phyloP scores from a whole-genome alignment of 2,113 vertebrate species.

The Silurus meridionalis region DNA sequence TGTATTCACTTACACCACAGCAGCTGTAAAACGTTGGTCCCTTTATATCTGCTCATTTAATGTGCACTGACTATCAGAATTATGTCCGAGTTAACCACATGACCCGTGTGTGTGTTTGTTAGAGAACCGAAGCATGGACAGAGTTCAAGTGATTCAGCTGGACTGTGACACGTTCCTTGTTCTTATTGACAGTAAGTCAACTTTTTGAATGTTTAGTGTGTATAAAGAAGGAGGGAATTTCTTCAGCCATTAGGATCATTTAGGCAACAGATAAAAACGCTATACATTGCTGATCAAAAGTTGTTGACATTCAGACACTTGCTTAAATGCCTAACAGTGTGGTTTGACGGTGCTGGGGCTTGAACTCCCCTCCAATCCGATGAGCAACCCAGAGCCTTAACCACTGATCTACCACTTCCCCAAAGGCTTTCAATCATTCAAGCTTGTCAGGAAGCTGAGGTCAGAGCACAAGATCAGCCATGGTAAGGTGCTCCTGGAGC shows the following conservation, averaged over 20 bases:
- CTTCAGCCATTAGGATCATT: background rate
- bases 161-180: constrained; percentile 78
- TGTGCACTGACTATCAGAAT: background rate
- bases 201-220: background rate
- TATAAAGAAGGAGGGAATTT: background rate
- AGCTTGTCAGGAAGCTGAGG: no score
- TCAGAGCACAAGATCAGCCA: no score
- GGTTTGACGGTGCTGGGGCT: no score
- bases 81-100: background rate
- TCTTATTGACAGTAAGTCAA: constrained; percentile 80
- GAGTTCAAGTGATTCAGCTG: constrained; percentile 80
- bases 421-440: no score
- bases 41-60: background rate
- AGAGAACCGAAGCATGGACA: constrained; percentile 72
- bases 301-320: background rate
- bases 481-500: no score
- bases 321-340: no score
- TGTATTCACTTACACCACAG: background rate
- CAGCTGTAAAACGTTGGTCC: background rate
- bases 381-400: no score
- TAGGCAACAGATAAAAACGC: background rate
- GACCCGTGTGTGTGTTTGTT: constrained; percentile 42
- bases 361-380: no score
- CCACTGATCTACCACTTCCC: no score
- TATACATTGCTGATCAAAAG: background rate